These are phyloP conservation scores for Limnephilus marmoratus DNA, from an alignment of 2,888 invertebrate genomes.

Conservation along the genomic window DNA sequence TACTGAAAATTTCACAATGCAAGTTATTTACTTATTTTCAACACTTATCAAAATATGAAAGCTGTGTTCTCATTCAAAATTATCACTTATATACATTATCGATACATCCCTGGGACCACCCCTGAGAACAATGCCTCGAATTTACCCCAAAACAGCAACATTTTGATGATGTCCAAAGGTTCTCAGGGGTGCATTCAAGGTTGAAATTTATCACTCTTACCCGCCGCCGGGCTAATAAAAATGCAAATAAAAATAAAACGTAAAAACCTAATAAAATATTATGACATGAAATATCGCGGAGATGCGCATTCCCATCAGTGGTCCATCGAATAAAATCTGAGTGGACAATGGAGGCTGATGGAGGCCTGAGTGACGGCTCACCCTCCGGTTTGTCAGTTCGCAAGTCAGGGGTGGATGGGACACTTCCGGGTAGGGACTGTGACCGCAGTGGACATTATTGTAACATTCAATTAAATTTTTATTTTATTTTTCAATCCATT, in stretches of 20 bases:
- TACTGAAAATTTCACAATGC: no score
- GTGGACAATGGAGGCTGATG: slow-evolving; percentile 64
- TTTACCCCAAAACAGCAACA: slow-evolving; percentile 51
- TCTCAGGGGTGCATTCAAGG: slow-evolving; percentile 50
- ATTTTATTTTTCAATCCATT: no score
- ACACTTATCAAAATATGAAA: neutral
- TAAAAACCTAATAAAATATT: slow-evolving; percentile 65
- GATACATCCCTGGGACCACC: neutral
- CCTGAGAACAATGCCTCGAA: slow-evolving; percentile 23
- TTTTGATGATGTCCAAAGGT: slow-evolving; percentile 58
- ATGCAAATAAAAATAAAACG: slow-evolving; percentile 66
- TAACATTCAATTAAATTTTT: neutral
- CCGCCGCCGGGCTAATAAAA: slow-evolving; percentile 63
- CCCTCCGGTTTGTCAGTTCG: slow-evolving; percentile 31
- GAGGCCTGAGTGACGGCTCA: slow-evolving; percentile 64
- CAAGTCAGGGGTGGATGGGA: slow-evolving; percentile 49
- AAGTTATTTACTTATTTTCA: neutral
- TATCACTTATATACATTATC: neutral
- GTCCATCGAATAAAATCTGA: slow-evolving; percentile 45
- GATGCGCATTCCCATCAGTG: slow-evolving; percentile 47
- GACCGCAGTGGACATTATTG: slow-evolving; percentile 47
- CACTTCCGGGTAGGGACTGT: slow-evolving; percentile 50
- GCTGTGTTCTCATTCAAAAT: neutral
- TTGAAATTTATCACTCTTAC: slow-evolving; percentile 59
- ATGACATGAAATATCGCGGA: slow-evolving; percentile 61